These are phyloP conservation scores for Onychomys torridus DNA, from an alignment of 2,797 vertebrate genomes.

Conservation along the genomic window DNA sequence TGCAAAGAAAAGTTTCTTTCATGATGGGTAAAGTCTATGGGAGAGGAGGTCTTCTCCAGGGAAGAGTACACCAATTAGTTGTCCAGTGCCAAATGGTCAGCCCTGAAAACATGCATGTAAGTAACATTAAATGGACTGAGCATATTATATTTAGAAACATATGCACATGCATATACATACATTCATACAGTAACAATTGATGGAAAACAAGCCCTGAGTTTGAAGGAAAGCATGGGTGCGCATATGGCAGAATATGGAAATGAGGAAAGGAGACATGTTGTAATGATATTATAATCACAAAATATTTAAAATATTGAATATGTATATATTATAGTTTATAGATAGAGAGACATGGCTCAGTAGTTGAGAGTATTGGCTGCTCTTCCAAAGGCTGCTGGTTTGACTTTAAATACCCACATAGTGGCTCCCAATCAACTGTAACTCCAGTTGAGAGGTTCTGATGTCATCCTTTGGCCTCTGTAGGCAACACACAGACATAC, in stretches of 20 bases:
- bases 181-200: background rate
- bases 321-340: background rate
- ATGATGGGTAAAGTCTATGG: background rate
- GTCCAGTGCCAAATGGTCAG: background rate
- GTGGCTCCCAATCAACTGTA: background rate
- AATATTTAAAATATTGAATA: no score
- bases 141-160: background rate
- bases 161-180: background rate
- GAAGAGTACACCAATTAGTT: background rate
- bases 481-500: background rate
- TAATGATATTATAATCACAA: background rate
- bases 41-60: background rate
- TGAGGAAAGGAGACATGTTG: background rate
- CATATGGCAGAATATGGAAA: background rate
- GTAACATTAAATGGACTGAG: background rate
- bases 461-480: background rate
- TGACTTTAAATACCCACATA: background rate
- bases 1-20: background rate
- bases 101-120: no score
- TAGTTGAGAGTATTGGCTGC: no score
- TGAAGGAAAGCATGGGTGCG: background rate
- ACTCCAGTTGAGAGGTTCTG: background rate
- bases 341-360: background rate
- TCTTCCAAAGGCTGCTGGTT: background rate
- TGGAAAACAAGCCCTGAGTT: background rate